Conservation (phyloP, 1,140 invertebrate species). For the Dryas iulia region DNA sequence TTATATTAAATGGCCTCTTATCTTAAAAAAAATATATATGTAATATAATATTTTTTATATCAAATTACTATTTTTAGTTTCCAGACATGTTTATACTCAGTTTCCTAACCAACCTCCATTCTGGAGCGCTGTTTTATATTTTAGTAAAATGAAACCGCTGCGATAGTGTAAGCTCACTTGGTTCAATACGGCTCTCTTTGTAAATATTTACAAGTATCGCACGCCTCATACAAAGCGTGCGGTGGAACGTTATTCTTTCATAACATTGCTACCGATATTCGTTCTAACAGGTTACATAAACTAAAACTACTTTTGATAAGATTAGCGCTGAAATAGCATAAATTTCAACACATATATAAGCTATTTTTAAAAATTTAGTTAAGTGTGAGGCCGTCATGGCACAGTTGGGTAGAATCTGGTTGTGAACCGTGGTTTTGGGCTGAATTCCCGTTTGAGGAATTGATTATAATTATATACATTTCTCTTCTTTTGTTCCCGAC, state of each 20-base stretch:
- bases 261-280: background rate
- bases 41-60: no score
- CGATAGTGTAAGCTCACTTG: background rate
- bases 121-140: background rate
- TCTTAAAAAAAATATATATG: no score
- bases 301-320: background rate
- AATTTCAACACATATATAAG: background rate
- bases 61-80: background rate
- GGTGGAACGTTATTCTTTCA: background rate
- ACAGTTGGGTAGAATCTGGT: no score
- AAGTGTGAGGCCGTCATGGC: no score
- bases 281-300: background rate
- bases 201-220: constrained; percentile 14
- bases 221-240: background rate
- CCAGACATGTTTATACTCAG: background rate
- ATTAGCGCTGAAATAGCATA: background rate
- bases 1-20: no score
- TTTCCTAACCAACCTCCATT: background rate
- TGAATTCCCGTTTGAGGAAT: no score
- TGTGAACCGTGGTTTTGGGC: no score
- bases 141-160: background rate
- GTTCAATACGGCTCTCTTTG: constrained; percentile 1
- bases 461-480: no score
- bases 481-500: no score
- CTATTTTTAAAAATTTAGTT: no score